Percentiles rank a stretch among this genome's conserved stretches.
Conservation (phyloP, 1,140 invertebrate genomes). For the Ylistrum balloti region DNA sequence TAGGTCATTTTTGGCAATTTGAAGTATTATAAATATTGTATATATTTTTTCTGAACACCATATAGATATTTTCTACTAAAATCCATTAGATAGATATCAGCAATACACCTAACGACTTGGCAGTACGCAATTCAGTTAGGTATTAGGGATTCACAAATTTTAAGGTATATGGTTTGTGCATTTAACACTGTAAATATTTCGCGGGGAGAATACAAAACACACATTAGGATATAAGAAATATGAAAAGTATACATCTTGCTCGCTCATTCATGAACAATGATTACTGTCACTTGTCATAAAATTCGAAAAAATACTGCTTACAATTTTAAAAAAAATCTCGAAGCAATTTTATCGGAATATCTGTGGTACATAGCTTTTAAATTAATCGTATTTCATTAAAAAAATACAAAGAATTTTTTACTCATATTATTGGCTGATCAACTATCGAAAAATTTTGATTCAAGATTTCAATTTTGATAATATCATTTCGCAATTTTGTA, state of each 20-base stretch:
- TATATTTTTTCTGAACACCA: background rate
- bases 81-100: too few species aligned
- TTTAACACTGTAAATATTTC: background rate
- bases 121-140: background rate
- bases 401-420: background rate
- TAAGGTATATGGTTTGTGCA: background rate
- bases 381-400: constrained; percentile 40
- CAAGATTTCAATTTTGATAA: constrained; percentile 19
- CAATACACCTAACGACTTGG: too few species aligned
- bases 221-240: background rate
- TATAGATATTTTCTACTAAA: too few species aligned
- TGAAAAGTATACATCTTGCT: background rate
- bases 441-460: constrained; percentile 23
- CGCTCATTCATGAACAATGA: background rate
- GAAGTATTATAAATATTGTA: background rate
- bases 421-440: background rate
- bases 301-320: background rate
- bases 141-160: background rate
- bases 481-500: background rate
- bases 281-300: constrained; percentile 2
- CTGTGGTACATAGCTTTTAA: background rate
- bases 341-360: background rate
- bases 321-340: background rate
- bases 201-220: background rate
- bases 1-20: background rate